Percentiles rank a stretch among this genome's conserved stretches.
These are phyloP conservation scores for Nymphicus hollandicus DNA, from an alignment of 2,113 vertebrate genomes.

Conservation along the genomic window DNA sequence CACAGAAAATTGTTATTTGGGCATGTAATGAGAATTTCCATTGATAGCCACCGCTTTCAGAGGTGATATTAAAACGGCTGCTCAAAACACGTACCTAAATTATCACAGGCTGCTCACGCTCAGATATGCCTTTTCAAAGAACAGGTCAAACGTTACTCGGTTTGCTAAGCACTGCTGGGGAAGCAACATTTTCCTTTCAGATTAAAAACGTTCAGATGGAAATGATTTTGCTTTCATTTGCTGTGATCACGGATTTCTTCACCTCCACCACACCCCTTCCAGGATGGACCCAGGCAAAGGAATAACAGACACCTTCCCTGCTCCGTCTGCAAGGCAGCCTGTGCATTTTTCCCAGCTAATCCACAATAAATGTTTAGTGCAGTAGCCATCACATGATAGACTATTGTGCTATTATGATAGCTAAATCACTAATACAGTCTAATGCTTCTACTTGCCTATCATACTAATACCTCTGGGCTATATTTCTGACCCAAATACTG, in stretches of 20 bases:
- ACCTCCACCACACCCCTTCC: not conserved
- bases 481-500: slow-evolving; percentile 66
- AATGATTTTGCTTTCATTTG: not conserved
- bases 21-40: not conserved
- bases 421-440: slow-evolving; percentile 69
- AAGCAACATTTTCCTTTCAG: not conserved
- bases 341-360: not conserved
- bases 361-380: slow-evolving; percentile 58
- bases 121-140: not conserved
- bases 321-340: not conserved
- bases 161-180: not conserved
- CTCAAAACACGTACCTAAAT: not conserved
- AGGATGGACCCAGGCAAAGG: not conserved
- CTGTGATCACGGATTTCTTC: not conserved
- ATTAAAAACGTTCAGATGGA: not conserved
- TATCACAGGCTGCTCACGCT: not conserved
- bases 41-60: not conserved
- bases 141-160: not conserved
- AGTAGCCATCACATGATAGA: slow-evolving; percentile 22
- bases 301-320: not conserved
- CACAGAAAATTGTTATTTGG: slow-evolving; percentile 20
- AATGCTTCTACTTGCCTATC: slow-evolving; percentile 55
- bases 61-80: not conserved
- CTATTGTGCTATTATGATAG: slow-evolving; percentile 54
- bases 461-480: slow-evolving; percentile 32